Percentiles rank a stretch among this genome's conserved stretches.
These are phyloP conservation scores for Orestias chungarensis DNA, from an alignment of 2,797 vertebrate species.

Conservation along the genomic window DNA sequence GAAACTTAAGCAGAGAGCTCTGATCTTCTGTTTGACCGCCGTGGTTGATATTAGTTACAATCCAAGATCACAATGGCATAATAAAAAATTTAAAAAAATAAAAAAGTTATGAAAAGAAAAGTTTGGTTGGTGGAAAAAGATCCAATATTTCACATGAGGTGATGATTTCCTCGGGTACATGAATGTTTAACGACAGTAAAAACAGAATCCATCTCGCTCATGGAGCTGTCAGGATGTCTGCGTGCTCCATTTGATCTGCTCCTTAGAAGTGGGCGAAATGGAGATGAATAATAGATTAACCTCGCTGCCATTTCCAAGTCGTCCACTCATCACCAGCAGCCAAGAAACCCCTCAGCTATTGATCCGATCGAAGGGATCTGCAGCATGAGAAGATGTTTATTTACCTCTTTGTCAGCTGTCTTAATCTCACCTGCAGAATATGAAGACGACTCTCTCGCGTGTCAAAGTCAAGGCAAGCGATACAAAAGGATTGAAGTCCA, in stretches of 20 bases:
- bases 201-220: slow-evolving; percentile 29
- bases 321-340: slow-evolving; percentile 56
- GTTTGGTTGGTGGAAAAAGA: not conserved
- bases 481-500: not conserved
- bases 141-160: not conserved
- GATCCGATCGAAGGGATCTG: slow-evolving; percentile 7
- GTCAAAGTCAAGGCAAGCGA: not conserved
- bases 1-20: not conserved
- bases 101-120: slow-evolving; percentile 11
- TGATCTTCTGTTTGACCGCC: not conserved
- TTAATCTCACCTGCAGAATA: not conserved
- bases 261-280: slow-evolving; percentile 61
- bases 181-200: slow-evolving; percentile 39
- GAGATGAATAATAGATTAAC: slow-evolving; percentile 80
- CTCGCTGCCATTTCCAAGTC: slow-evolving; percentile 57
- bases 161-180: slow-evolving; percentile 24
- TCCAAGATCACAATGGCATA: too few relatives aligned
- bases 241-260: slow-evolving; percentile 33
- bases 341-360: slow-evolving; percentile 33
- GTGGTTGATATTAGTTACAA: not conserved
- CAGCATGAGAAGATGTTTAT: not conserved
- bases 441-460: not conserved
- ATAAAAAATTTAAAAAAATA: too few relatives aligned
- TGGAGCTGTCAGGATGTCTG: slow-evolving; percentile 42
- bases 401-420: not conserved